Evolutionary conservation across 2,888 invertebrate genomes (phyloP).

Genomic region (Thymelicus sylvestris): DNA sequence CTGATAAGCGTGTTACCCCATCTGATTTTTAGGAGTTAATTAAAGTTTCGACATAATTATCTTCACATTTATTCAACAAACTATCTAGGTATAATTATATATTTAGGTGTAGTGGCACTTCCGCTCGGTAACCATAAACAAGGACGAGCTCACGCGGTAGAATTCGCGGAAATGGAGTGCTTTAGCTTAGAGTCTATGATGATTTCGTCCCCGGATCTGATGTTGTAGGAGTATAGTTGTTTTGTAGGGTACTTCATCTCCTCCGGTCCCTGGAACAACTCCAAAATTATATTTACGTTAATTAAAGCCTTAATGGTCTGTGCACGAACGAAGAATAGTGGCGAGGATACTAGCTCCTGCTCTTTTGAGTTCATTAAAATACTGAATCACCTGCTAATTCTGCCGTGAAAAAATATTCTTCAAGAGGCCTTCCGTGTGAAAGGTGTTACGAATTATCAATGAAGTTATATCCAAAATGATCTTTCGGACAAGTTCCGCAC

Average conservation of each 20-base stretch:
- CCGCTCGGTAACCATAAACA: conserved; percentile 28
- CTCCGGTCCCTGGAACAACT: conserved; percentile 88
- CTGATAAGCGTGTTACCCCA: too few relatives aligned
- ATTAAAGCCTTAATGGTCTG: conserved; percentile 1
- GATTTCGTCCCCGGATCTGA: conserved; percentile 95
- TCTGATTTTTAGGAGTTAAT: too few relatives aligned
- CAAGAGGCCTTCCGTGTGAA: too few relatives aligned
- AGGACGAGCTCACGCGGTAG: conserved; percentile 51
- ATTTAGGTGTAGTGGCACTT: conserved; percentile 30
- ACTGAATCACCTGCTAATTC: too few relatives aligned
- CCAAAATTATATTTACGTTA: conserved; percentile 38
- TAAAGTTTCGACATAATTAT: too few relatives aligned
- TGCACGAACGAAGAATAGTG: too few relatives aligned
- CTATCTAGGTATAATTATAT: conserved; percentile 1
- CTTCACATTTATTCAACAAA: not conserved
- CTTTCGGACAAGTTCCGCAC: too few relatives aligned
- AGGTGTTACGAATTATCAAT: too few relatives aligned
- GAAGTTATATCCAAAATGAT: too few relatives aligned
- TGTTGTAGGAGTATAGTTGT: conserved; percentile 95
- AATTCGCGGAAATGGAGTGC: conserved; percentile 73
- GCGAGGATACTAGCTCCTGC: too few relatives aligned
- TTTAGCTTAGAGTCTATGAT: conserved; percentile 92
- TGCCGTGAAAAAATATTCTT: too few relatives aligned
- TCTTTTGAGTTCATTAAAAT: too few relatives aligned
- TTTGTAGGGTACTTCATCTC: conserved; percentile 95